These are phyloP conservation scores for Drosophila pseudoobscura DNA, from an alignment of 1,140 invertebrate genomes.

Conservation along the genomic window DNA sequence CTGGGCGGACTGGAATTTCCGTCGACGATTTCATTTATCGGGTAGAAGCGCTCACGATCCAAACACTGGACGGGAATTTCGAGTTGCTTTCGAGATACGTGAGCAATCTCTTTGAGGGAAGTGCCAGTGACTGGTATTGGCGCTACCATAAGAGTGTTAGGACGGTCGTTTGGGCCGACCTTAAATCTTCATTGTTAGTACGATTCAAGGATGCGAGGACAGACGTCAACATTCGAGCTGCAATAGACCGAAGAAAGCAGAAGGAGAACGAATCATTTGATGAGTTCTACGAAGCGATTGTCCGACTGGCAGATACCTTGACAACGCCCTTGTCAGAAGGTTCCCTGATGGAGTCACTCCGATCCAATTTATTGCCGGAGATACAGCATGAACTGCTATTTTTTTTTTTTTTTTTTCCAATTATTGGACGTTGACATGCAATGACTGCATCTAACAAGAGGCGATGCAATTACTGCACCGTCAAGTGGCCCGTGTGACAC, in stretches of 20 bases:
- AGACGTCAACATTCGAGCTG: neutral
- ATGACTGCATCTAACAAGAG: too few species aligned
- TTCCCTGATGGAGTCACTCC: neutral
- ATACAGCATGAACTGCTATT: slow-evolving; percentile 1
- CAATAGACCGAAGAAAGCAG: slow-evolving; percentile 13
- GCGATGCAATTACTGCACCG: too few species aligned
- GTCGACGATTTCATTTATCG: too few species aligned
- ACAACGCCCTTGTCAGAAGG: neutral
- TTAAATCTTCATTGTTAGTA: slow-evolving; percentile 3
- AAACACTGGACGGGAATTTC: neutral
- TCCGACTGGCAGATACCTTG: slow-evolving; percentile 4
- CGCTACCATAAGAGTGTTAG: slow-evolving; percentile 18
- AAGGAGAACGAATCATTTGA: slow-evolving; percentile 1
- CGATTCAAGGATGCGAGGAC: slow-evolving; percentile 20
- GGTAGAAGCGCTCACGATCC: too few species aligned
- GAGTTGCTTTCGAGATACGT: neutral
- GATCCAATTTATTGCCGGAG: slow-evolving; percentile 1
- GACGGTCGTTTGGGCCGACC: neutral
- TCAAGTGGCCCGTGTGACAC: too few species aligned
- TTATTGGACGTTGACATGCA: too few species aligned
- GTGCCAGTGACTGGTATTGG: slow-evolving; percentile 22
- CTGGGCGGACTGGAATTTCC: too few species aligned
- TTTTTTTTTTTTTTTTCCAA: too few species aligned
- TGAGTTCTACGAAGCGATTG: neutral
- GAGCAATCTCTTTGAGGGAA: too few species aligned